Conservation (phyloP, 2,797 vertebrate genomes). For the Alfaro cultratus region DNA sequence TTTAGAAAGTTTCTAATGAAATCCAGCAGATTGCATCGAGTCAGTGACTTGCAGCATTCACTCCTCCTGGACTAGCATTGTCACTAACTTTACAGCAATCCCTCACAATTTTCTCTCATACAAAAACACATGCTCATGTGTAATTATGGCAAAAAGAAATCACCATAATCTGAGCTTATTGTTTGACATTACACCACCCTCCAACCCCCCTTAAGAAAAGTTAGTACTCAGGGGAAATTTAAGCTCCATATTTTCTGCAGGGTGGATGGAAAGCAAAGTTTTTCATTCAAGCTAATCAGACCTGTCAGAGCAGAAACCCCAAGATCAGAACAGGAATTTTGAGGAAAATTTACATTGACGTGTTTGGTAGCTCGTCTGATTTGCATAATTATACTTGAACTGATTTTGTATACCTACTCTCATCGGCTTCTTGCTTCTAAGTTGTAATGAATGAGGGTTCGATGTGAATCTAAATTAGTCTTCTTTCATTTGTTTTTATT, state of each 20-base stretch:
- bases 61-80: too few species aligned
- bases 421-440: slow-evolving; percentile 22
- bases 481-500: background rate
- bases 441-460: slow-evolving; percentile 25
- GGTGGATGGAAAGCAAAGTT: slow-evolving; percentile 23
- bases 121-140: background rate
- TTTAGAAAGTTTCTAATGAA: too few species aligned
- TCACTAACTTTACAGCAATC: too few species aligned
- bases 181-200: background rate
- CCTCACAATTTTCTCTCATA: background rate
- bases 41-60: too few species aligned
- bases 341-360: slow-evolving; percentile 36
- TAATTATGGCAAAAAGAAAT: slow-evolving; percentile 17
- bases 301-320: slow-evolving; percentile 46
- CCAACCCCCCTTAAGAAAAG: background rate
- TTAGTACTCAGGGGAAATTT: slow-evolving; percentile 1
- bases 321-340: slow-evolving; percentile 38
- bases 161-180: slow-evolving; percentile 7
- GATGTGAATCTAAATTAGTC: slow-evolving; percentile 1
- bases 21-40: too few species aligned
- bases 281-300: slow-evolving; percentile 36
- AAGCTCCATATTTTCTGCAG: slow-evolving; percentile 9
- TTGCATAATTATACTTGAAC: slow-evolving; percentile 57
- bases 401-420: slow-evolving; percentile 48
- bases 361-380: slow-evolving; percentile 44